Conservation (phyloP, 2,113 vertebrate genomes). For the Ceratotherium simum region DNA sequence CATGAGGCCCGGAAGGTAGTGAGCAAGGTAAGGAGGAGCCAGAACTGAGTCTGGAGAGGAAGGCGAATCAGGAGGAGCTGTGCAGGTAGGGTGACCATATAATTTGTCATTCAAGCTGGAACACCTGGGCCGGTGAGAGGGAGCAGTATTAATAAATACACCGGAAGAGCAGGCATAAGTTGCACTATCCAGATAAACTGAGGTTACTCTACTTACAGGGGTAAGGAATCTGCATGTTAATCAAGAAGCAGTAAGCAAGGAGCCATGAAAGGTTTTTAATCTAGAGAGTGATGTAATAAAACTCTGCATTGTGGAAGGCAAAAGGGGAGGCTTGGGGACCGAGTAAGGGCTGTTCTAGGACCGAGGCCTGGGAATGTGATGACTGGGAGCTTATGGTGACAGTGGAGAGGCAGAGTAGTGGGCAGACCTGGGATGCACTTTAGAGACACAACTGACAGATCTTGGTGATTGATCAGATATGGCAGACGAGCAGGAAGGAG, state of each 20-base stretch:
- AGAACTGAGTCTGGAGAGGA: background rate
- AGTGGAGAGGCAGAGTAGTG: background rate
- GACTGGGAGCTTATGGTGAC: background rate
- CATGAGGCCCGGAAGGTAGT: background rate
- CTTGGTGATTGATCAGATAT: too few relatives aligned
- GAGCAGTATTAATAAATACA: background rate
- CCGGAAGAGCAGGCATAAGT: background rate
- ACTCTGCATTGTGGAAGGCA: background rate
- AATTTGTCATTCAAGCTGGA: background rate
- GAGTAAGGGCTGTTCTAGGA: background rate
- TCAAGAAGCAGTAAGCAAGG: background rate
- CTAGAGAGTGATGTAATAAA: background rate
- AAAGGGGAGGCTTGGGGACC: accelerated
- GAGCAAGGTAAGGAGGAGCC: background rate
- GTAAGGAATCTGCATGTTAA: background rate
- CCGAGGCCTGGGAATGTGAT: background rate
- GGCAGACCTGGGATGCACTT: background rate
- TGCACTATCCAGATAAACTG: background rate
- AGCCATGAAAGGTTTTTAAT: background rate
- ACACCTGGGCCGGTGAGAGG: background rate
- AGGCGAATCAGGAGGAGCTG: background rate
- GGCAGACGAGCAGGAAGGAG: background rate
- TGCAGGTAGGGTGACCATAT: background rate
- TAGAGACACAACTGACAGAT: background rate
- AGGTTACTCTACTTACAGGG: background rate